Conservation (phyloP, 2,888 invertebrate species). For the Thecocarcelia acutangulata region DNA sequence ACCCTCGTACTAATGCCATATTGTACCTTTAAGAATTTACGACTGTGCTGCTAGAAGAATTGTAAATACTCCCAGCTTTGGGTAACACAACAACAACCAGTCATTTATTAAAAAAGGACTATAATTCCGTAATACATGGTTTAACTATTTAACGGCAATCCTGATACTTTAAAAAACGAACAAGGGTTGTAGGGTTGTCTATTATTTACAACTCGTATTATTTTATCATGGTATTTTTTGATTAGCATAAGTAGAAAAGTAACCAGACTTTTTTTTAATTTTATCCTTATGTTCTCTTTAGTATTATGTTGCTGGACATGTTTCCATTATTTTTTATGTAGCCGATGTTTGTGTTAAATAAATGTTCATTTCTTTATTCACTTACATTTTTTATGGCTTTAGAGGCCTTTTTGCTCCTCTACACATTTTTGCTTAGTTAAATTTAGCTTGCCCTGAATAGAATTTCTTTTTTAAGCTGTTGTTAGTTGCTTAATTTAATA, state of each 20-base stretch:
- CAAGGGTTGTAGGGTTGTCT: conserved; percentile 27
- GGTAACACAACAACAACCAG: neutral
- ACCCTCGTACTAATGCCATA: neutral
- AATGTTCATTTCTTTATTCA: conserved; percentile 38
- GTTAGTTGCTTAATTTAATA: conserved; percentile 64
- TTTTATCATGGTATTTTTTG: conserved; percentile 29
- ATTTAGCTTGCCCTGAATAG: conserved; percentile 36
- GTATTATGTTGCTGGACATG: neutral
- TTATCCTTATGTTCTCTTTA: neutral
- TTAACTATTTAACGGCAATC: conserved; percentile 57
- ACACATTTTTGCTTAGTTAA: conserved; percentile 43
- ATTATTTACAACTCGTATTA: neutral
- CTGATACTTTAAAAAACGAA: conserved; percentile 1
- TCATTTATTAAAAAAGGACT: neutral
- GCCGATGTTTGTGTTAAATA: conserved; percentile 32
- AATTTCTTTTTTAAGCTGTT: neutral
- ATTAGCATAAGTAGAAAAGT: conserved; percentile 51
- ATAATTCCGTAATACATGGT: conserved; percentile 11
- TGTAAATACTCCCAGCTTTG: neutral
- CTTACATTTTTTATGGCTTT: neutral
- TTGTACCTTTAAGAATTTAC: conserved; percentile 19
- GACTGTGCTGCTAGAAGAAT: neutral
- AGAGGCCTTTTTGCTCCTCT: neutral
- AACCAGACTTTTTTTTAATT: conserved; percentile 1
- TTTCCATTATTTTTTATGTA: conserved; percentile 1